phyloP scores from a whole-genome alignment of 2,797 vertebrate genomes.

The Hozukius guyotensis region DNA sequence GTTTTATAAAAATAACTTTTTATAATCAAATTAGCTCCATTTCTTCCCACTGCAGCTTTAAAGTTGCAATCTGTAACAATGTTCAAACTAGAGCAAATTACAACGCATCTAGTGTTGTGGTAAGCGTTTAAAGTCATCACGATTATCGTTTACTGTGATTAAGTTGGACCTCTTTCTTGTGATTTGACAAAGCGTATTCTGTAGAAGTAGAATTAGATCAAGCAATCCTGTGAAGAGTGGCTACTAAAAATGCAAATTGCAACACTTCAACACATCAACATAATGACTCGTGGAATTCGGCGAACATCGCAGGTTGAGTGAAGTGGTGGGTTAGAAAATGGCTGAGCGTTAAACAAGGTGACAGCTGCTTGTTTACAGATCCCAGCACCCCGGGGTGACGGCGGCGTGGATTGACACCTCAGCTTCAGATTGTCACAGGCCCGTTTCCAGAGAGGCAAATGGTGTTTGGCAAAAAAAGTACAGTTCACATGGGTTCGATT shows the following conservation, averaged over 20 bases:
- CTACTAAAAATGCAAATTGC: conserved; percentile 17
- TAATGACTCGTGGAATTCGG: background rate
- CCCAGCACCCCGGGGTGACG: conserved; percentile 58
- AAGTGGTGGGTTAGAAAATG: conserved; percentile 22
- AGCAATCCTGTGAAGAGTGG: background rate
- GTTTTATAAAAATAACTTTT: no score
- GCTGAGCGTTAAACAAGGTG: conserved; percentile 69
- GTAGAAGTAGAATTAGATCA: background rate
- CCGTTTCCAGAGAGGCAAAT: conserved; percentile 74
- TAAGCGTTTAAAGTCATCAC: background rate
- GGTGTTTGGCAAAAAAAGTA: conserved; percentile 71
- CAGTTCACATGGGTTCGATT: conserved; percentile 73
- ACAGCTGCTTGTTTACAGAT: conserved; percentile 77
- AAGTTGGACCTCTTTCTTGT: background rate
- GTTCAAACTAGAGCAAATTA: background rate
- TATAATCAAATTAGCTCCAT: no score
- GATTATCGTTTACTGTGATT: background rate
- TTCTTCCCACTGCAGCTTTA: no score
- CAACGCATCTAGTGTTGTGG: background rate
- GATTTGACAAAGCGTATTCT: background rate
- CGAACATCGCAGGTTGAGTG: background rate
- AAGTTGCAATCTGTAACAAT: accelerated
- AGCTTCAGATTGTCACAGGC: conserved; percentile 57
- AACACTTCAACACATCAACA: background rate
- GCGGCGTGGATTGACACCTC: conserved; percentile 68